Percentiles rank a stretch among this genome's conserved stretches.
Evolutionary conservation across 2,797 vertebrate genomes (phyloP).

Genomic region (Platalea minor): DNA sequence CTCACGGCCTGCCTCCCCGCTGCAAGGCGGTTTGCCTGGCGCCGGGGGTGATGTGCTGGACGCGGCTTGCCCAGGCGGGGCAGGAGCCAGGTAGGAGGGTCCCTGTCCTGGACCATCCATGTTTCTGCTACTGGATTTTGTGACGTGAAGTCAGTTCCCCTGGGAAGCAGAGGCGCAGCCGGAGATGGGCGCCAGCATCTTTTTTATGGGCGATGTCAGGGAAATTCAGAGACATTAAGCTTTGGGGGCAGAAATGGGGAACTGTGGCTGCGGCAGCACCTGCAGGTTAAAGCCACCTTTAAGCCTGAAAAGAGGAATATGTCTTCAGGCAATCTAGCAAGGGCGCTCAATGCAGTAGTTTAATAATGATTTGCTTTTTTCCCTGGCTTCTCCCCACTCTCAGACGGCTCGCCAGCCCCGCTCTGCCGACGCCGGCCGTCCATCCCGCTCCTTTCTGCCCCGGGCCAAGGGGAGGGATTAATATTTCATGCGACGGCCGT

Average conservation of each 20-base stretch:
- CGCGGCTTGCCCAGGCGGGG: background rate
- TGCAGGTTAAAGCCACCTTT: background rate
- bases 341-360: accelerated
- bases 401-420: background rate
- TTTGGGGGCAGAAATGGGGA: accelerated
- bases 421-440: background rate
- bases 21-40: accelerated
- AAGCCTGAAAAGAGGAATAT: background rate
- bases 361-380: accelerated
- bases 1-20: accelerated
- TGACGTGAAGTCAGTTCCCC: accelerated
- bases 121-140: accelerated
- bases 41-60: background rate
- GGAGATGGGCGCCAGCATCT: accelerated
- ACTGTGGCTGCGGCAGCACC: background rate
- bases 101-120: background rate
- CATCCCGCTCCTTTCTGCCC: background rate
- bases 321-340: background rate
- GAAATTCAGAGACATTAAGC: accelerated
- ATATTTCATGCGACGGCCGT: slow-evolving; percentile 77
- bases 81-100: accelerated
- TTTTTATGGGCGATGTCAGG: accelerated
- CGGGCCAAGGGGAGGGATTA: slow-evolving; percentile 52
- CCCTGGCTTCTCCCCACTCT: background rate
- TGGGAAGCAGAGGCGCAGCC: background rate